Conservation (phyloP, 1,140 invertebrate genomes). For the Radopholus similis region DNA sequence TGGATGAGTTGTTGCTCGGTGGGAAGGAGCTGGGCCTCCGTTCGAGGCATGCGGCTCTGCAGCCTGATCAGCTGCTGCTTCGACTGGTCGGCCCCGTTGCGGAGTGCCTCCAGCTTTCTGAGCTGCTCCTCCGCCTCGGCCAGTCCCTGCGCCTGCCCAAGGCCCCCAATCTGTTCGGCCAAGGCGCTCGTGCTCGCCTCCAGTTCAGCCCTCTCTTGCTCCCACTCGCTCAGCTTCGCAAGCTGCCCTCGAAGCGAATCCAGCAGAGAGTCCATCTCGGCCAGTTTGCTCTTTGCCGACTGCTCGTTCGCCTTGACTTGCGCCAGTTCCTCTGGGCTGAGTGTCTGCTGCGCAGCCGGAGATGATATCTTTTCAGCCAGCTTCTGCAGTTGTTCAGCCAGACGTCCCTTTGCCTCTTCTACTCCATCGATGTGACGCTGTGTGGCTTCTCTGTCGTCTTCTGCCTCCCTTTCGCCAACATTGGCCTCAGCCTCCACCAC, state of each 20-base stretch:
- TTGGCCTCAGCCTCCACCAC: background rate
- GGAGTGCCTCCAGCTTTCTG: constrained; percentile 10
- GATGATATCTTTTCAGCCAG: background rate
- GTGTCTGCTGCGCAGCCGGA: too few relatives aligned
- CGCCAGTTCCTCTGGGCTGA: constrained; percentile 13
- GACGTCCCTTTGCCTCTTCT: constrained; percentile 1
- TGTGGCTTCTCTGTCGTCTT: background rate
- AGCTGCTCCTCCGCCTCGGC: constrained; percentile 7
- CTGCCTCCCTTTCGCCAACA: background rate
- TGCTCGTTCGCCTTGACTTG: background rate
- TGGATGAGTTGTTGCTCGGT: background rate
- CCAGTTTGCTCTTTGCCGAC: constrained; percentile 11
- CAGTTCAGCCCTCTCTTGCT: background rate
- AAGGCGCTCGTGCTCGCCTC: background rate
- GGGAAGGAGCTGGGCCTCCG: background rate
- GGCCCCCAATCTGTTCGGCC: background rate
- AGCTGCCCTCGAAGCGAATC: constrained; percentile 14
- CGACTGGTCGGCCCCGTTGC: background rate
- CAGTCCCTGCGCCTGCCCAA: constrained; percentile 1
- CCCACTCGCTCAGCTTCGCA: constrained; percentile 5
- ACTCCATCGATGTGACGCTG: background rate
- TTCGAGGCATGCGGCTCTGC: constrained; percentile 1
- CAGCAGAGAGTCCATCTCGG: constrained; percentile 1
- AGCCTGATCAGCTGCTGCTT: background rate
- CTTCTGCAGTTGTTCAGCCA: background rate